Evolutionary conservation across 2,113 vertebrate species (phyloP).

Genomic region (Lepus europaeus): DNA sequence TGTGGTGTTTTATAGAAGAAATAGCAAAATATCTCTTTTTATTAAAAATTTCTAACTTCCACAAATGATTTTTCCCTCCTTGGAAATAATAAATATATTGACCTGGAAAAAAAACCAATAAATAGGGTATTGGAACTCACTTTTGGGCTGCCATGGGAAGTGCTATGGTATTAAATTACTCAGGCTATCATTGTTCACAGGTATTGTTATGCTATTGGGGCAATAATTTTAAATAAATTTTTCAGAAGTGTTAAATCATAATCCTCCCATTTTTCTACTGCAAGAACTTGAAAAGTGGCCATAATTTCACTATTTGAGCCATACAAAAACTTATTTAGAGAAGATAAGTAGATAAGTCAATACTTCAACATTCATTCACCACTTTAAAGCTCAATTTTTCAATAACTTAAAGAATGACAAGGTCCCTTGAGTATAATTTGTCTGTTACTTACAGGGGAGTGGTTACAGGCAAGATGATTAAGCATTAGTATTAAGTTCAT

Average conservation of each 20-base stretch:
- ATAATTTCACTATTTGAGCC: not conserved
- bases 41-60: not conserved
- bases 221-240: constrained; percentile 20
- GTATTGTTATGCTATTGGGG: not conserved
- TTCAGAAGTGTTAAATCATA: not conserved
- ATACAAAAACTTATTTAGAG: constrained; percentile 7
- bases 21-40: not conserved
- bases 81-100: not conserved
- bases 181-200: not conserved
- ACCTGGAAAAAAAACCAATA: not conserved
- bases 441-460: not conserved
- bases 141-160: not conserved
- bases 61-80: not conserved
- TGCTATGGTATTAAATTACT: not conserved
- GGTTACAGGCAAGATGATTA: not conserved
- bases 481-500: not conserved
- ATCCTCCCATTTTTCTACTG: not conserved
- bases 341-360: not conserved
- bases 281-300: not conserved
- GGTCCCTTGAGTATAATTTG: not conserved
- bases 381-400: not conserved
- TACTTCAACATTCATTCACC: not conserved
- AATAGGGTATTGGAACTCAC: not conserved
- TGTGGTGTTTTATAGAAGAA: not conserved
- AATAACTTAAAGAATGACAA: not conserved